These are phyloP conservation scores for Tetramorium parvispinum DNA, from an alignment of 1,140 invertebrate genomes.

Conservation along the genomic window DNA sequence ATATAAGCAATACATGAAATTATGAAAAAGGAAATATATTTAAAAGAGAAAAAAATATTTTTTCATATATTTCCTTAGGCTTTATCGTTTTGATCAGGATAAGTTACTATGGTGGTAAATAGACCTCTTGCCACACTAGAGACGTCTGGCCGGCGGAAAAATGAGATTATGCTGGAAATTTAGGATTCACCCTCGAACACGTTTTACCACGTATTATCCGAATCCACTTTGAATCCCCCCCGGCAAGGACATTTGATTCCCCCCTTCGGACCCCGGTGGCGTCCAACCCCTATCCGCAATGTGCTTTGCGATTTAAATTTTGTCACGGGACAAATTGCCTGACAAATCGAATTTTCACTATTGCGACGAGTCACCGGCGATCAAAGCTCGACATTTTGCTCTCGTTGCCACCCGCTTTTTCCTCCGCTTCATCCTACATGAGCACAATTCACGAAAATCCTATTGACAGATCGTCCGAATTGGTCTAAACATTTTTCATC, in stretches of 20 bases:
- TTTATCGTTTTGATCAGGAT: slow-evolving; percentile 22
- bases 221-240: slow-evolving; percentile 81
- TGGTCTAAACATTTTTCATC: slow-evolving; percentile 37
- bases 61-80: background rate
- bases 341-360: slow-evolving; percentile 82
- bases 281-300: slow-evolving; percentile 60
- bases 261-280: background rate
- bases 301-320: slow-evolving; percentile 85
- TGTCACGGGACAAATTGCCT: slow-evolving; percentile 84
- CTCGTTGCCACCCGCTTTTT: slow-evolving; percentile 28
- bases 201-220: slow-evolving; percentile 82
- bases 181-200: slow-evolving; percentile 83
- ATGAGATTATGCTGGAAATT: slow-evolving; percentile 83
- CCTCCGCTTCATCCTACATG: slow-evolving; percentile 37
- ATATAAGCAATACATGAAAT: background rate
- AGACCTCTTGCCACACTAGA: slow-evolving; percentile 56
- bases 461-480: slow-evolving; percentile 57
- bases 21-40: background rate
- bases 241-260: slow-evolving; percentile 79
- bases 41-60: background rate
- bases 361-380: slow-evolving; percentile 65
- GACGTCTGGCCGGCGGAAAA: slow-evolving; percentile 74
- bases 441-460: slow-evolving; percentile 58
- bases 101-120: slow-evolving; percentile 22
- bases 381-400: slow-evolving; percentile 57